Conservation (phyloP, 2,797 vertebrate genomes). For the Anabacerthia variegaticeps region DNA sequence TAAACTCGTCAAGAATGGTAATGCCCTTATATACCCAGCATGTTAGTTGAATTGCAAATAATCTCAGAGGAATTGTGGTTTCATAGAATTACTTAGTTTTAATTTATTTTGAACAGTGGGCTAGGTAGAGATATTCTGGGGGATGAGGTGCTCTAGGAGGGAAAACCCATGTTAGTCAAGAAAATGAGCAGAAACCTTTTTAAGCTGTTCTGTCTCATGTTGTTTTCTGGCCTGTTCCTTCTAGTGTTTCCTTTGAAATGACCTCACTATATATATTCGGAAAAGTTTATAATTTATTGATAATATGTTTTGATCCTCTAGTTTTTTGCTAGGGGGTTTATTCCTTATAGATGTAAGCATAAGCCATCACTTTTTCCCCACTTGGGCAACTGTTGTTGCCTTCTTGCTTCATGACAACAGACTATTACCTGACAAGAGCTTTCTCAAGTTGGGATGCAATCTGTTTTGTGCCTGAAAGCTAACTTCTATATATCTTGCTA, state of each 20-base stretch:
- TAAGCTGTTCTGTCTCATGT: background rate
- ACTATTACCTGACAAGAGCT: background rate
- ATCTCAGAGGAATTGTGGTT: background rate
- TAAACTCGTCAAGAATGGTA: background rate
- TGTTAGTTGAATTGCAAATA: background rate
- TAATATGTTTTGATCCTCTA: background rate
- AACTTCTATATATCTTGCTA: background rate
- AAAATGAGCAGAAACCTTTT: background rate
- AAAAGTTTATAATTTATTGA: background rate
- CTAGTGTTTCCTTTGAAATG: background rate
- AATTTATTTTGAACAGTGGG: background rate
- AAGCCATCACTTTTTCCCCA: background rate
- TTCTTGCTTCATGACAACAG: background rate
- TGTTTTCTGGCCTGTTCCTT: background rate
- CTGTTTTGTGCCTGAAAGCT: background rate
- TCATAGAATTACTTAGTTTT: background rate
- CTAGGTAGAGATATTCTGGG: background rate
- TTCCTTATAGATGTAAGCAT: background rate
- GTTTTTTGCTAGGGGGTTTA: background rate
- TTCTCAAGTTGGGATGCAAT: background rate
- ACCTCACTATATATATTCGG: background rate
- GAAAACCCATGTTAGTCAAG: background rate
- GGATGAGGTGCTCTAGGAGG: background rate
- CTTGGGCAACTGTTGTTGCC: rapidly evolving
- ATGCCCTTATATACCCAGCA: background rate